A percentile compares a stretch with the other conserved stretches of the same genome.
Evolutionary conservation across 2,888 invertebrate species (phyloP).

Genomic region (Cryptus viduatorius): DNA sequence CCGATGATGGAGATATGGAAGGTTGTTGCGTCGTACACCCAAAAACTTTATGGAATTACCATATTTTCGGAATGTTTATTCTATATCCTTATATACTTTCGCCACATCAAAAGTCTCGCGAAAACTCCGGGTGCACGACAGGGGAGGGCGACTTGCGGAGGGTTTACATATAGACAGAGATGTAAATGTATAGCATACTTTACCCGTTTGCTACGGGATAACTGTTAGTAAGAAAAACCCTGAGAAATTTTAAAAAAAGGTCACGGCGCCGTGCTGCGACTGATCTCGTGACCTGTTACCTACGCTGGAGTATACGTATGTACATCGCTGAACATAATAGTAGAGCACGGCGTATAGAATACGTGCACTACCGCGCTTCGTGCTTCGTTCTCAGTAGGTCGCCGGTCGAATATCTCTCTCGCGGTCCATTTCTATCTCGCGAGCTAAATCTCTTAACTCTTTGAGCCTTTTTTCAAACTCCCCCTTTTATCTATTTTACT

Average conservation of each 20-base stretch:
- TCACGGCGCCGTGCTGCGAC: conserved; percentile 22
- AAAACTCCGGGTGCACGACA: not conserved
- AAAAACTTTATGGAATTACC: conserved; percentile 22
- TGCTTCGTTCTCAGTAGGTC: conserved; percentile 44
- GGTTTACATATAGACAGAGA: not conserved
- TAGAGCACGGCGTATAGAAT: conserved; percentile 22
- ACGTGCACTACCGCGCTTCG: conserved; percentile 35
- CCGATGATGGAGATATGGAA: not conserved
- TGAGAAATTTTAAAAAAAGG: conserved; percentile 41
- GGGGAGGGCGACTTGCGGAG: not conserved
- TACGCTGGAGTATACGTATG: not conserved
- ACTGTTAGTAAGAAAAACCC: conserved; percentile 13
- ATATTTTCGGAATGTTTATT: conserved; percentile 13
- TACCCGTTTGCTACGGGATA: not conserved
- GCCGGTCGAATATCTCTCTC: conserved; percentile 45
- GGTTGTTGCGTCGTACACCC: not conserved
- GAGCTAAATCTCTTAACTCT: conserved; percentile 62
- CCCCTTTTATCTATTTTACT: conserved; percentile 13
- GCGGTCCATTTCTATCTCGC: conserved; percentile 57
- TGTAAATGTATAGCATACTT: not conserved
- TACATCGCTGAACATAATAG: conserved; percentile 1
- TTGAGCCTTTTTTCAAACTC: conserved; percentile 38
- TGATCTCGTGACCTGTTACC: conserved; percentile 28
- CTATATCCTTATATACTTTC: not conserved
- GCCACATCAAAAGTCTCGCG: conserved; percentile 11